Evolutionary conservation across 2,797 vertebrate species (phyloP).

Genomic region (Mus spretus): DNA sequence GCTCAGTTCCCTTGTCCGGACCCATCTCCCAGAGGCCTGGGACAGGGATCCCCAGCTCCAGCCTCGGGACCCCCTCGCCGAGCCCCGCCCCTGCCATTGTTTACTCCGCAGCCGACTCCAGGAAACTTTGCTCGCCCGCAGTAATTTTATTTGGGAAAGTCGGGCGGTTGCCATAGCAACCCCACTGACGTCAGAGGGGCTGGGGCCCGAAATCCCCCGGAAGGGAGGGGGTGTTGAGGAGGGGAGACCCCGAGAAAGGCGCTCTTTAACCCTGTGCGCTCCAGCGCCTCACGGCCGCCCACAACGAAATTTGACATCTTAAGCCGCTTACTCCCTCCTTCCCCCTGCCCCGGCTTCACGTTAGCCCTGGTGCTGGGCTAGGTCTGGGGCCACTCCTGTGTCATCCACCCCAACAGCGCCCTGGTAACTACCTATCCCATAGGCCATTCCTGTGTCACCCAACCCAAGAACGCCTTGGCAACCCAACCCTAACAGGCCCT

Average conservation of each 20-base stretch:
- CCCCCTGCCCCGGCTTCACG: constrained; percentile 62
- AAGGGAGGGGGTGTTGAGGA: constrained; percentile 12
- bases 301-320: neutral
- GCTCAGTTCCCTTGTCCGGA: constrained; percentile 36
- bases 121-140: constrained; percentile 85
- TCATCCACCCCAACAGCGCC: neutral
- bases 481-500: neutral
- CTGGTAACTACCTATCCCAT: neutral
- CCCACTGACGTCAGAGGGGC: constrained; percentile 82
- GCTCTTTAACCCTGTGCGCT: constrained; percentile 66
- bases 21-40: neutral
- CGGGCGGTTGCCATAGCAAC: constrained; percentile 81
- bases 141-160: constrained; percentile 87
- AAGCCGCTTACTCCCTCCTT: neutral
- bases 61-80: constrained; percentile 12
- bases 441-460: neutral
- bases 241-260: constrained; percentile 67
- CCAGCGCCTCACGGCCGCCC: neutral
- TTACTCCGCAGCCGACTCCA: constrained; percentile 80
- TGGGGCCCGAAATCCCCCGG: constrained; percentile 80
- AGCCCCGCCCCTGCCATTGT: constrained; percentile 78
- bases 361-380: neutral
- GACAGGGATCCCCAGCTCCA: neutral
- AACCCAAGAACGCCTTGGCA: neutral
- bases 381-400: neutral